A percentile compares a stretch with the other conserved stretches of the same genome.
phyloP scores from a whole-genome alignment of 2,797 vertebrate genomes.

The Pteropus rufus region DNA sequence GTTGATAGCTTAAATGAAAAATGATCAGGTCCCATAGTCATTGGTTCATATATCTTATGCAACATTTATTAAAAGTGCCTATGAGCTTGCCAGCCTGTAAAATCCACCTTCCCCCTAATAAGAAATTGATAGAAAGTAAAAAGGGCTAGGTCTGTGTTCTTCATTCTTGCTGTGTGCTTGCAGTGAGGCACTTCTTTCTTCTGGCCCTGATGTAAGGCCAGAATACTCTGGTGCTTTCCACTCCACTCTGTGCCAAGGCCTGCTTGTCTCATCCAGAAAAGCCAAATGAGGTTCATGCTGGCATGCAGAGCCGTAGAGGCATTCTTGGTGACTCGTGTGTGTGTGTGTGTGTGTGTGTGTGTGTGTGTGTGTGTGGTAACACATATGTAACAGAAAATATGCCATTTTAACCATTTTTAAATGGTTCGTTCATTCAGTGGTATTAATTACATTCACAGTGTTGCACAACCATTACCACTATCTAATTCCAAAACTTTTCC shows the following conservation, averaged over 20 bases:
- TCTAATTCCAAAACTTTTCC: conserved; percentile 28
- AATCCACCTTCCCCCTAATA: neutral
- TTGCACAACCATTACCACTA: neutral
- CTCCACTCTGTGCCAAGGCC: neutral
- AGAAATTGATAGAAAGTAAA: conserved; percentile 32
- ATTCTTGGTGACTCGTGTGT: neutral
- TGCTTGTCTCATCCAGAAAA: conserved; percentile 28
- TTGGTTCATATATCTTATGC: neutral
- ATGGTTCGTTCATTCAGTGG: neutral
- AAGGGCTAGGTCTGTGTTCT: neutral
- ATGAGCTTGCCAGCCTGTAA: neutral
- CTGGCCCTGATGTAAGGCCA: neutral
- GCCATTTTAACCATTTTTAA: conserved; percentile 10
- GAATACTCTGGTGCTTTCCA: neutral
- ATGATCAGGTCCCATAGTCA: neutral
- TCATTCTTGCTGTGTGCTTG: neutral
- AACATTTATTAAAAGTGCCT: conserved; percentile 6
- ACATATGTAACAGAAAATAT: neutral
- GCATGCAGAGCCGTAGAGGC: neutral
- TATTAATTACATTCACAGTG: neutral
- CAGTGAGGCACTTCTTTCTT: conserved; percentile 27
- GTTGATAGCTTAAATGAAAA: conserved; percentile 33
- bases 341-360: neutral
- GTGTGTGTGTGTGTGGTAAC: neutral
- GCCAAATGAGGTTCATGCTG: neutral